Percentiles rank a stretch among this genome's conserved stretches.
Conservation (phyloP, 1,140 invertebrate species). For the Solenopsis fugax region DNA sequence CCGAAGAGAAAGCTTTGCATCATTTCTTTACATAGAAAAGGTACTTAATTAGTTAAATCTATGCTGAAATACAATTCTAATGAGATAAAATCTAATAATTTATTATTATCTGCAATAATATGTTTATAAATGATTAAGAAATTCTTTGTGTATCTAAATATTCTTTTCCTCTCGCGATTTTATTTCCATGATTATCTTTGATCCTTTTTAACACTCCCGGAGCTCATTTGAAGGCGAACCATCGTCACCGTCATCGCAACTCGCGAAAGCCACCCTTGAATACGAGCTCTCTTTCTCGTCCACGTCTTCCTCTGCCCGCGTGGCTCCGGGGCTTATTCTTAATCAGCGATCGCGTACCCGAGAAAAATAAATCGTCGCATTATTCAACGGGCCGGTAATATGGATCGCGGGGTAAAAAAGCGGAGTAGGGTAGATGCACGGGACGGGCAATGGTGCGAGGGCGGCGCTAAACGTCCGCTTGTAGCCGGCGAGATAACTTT, state of each 20-base stretch:
- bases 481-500: conserved; percentile 81
- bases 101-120: background rate
- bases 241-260: background rate
- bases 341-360: conserved; percentile 79
- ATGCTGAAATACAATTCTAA: background rate
- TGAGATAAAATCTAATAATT: background rate
- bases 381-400: conserved; percentile 80
- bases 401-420: conserved; percentile 74
- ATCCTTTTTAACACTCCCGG: background rate
- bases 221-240: conserved; percentile 10
- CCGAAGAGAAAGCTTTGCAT: background rate
- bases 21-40: background rate
- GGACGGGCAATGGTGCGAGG: conserved; percentile 56
- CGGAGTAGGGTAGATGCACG: background rate
- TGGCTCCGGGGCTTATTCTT: conserved; percentile 67
- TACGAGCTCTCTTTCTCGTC: background rate
- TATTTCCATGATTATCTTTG: background rate
- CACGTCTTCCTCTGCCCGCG: conserved; percentile 20
- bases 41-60: background rate
- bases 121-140: background rate
- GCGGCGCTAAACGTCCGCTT: conserved; percentile 78
- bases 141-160: background rate
- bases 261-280: conserved; percentile 5
- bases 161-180: background rate
- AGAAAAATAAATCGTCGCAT: conserved; percentile 82